A percentile compares a stretch with the other conserved stretches of the same genome.
Evolutionary conservation across 2,888 invertebrate genomes (phyloP).

Genomic region (Allacma fusca): DNA sequence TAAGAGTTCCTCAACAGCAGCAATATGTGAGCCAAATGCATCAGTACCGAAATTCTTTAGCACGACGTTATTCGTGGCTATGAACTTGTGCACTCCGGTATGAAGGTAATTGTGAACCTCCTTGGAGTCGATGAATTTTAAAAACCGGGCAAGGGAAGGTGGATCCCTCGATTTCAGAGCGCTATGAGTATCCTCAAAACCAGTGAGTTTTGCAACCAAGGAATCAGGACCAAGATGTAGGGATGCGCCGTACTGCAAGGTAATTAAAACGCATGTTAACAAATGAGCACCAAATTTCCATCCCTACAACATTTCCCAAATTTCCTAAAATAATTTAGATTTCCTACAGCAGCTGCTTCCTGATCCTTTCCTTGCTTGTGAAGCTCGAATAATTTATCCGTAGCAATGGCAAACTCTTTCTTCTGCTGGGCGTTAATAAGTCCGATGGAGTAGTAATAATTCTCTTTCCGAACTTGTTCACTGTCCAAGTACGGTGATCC

Average conservation of each 20-base stretch:
- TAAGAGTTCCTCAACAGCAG: conserved; percentile 71
- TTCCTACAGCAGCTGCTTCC: neutral
- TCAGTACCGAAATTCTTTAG: neutral
- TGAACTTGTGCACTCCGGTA: conserved; percentile 9
- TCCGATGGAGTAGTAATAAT: conserved; percentile 80
- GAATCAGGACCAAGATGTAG: neutral
- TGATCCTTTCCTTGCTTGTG: conserved; percentile 70
- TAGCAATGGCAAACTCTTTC: conserved; percentile 69
- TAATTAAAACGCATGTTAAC: too few relatives aligned
- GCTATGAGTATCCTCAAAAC: neutral
- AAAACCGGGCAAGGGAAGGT: conserved; percentile 64
- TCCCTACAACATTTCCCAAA: neutral
- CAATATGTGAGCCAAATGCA: neutral
- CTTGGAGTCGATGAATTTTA: conserved; percentile 78
- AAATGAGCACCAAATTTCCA: neutral
- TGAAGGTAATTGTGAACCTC: conserved; percentile 62
- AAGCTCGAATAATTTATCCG: conserved; percentile 70
- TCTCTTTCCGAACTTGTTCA: conserved; percentile 69
- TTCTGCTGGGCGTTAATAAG: conserved; percentile 68
- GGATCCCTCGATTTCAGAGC: neutral
- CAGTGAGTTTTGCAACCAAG: neutral
- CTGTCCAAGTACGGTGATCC: conserved; percentile 80
- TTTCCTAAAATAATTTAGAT: neutral
- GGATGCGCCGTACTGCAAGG: too few relatives aligned
- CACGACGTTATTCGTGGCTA: neutral